Evolutionary conservation across 2,797 vertebrate genomes (phyloP).

Genomic region (Rhinichthys osculus): DNA sequence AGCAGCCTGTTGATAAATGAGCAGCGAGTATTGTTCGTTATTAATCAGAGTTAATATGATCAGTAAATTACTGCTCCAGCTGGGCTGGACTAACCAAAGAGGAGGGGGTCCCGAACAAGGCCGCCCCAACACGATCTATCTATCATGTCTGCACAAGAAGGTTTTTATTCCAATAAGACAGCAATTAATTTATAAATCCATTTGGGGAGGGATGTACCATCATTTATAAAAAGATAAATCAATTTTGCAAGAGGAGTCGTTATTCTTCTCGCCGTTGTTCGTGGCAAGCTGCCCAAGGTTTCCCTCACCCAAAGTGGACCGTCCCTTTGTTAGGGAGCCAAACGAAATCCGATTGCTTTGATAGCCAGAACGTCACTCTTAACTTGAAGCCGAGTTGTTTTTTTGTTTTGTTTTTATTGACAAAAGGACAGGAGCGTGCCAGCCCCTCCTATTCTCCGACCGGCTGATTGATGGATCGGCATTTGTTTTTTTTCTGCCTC

Average conservation of each 20-base stretch:
- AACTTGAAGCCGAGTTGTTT: conserved; percentile 76
- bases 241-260: conserved; percentile 84
- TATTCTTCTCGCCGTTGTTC: conserved; percentile 84
- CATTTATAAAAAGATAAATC: conserved; percentile 96
- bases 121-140: conserved; percentile 82
- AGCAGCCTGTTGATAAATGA: conserved; percentile 91
- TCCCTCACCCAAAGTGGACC: conserved; percentile 37
- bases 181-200: conserved; percentile 97
- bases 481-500: conserved; percentile 66
- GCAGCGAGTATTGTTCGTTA: conserved; percentile 89
- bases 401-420: conserved; percentile 69
- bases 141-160: conserved; percentile 90
- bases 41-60: conserved; percentile 96
- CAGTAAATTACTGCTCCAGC: conserved; percentile 93
- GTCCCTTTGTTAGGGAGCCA: conserved; percentile 77
- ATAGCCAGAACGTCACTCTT: conserved; percentile 82
- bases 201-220: conserved; percentile 88
- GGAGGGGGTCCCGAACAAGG: conserved; percentile 81
- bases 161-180: conserved; percentile 93
- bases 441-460: conserved; percentile 61
- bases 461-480: conserved; percentile 80
- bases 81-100: conserved; percentile 89
- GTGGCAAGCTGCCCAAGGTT: conserved; percentile 77
- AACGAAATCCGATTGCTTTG: conserved; percentile 81
- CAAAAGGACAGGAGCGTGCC: conserved; percentile 70